phyloP scores from a whole-genome alignment of 2,797 vertebrate genomes.

The Pangasius krempfi region DNA sequence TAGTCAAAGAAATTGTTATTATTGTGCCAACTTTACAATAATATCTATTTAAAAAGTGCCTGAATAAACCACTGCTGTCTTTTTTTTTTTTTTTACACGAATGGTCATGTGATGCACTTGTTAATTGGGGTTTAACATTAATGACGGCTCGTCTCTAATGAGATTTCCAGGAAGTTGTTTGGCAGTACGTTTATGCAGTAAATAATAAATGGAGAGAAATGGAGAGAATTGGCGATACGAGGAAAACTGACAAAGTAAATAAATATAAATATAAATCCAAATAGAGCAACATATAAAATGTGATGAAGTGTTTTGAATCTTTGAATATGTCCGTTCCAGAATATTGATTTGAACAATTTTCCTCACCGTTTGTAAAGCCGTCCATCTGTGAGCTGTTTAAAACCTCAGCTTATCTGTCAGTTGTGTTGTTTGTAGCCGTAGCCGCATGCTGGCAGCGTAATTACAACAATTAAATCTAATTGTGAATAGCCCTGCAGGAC shows the following conservation, averaged over 20 bases:
- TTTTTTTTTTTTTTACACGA: neutral
- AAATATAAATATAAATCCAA: neutral
- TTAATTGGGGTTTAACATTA: neutral
- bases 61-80: neutral
- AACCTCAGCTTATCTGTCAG: constrained; percentile 33
- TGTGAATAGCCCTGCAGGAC: constrained; percentile 74
- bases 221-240: neutral
- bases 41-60: neutral
- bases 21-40: neutral
- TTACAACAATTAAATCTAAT: constrained; percentile 73
- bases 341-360: neutral
- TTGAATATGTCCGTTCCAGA: neutral
- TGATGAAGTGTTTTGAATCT: neutral
- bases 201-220: neutral
- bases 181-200: neutral
- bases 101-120: neutral
- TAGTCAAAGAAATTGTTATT: neutral
- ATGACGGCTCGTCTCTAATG: neutral
- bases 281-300: neutral
- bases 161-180: neutral
- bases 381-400: constrained; percentile 43
- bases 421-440: constrained; percentile 66
- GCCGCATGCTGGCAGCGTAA: constrained; percentile 74
- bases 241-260: too few species aligned
- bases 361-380: constrained; percentile 22